phyloP scores from a whole-genome alignment of 2,797 vertebrate species.

The Prionace glauca region DNA sequence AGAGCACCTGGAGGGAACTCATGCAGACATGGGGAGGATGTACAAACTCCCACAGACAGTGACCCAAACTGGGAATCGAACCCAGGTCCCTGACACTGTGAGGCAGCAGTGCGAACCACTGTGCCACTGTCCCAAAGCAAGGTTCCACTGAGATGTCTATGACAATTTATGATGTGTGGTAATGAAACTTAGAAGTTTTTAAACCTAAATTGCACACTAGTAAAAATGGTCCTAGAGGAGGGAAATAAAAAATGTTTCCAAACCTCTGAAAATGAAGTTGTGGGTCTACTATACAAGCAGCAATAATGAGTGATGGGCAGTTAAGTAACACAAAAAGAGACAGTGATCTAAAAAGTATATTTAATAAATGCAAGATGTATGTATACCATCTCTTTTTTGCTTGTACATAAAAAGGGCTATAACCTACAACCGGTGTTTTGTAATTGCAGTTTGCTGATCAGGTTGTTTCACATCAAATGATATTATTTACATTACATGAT shows the following conservation, averaged over 20 bases:
- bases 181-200: neutral
- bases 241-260: neutral
- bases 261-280: neutral
- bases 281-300: neutral
- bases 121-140: too few species aligned
- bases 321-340: neutral
- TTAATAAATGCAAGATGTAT: neutral
- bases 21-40: too few species aligned
- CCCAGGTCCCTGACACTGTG: too few species aligned
- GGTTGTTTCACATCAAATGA: neutral
- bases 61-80: too few species aligned
- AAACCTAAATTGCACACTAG: neutral
- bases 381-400: neutral
- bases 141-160: neutral
- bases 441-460: neutral
- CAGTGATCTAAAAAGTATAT: neutral
- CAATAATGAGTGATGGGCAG: neutral
- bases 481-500: neutral
- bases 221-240: neutral
- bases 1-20: too few species aligned
- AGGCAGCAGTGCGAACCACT: too few species aligned
- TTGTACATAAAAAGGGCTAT: neutral
- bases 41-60: too few species aligned
- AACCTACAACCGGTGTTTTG: neutral
- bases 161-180: neutral